A percentile compares a stretch with the other conserved stretches of the same genome.
These are phyloP conservation scores for Sylvietta virens DNA, from an alignment of 2,113 vertebrate genomes.

Conservation along the genomic window DNA sequence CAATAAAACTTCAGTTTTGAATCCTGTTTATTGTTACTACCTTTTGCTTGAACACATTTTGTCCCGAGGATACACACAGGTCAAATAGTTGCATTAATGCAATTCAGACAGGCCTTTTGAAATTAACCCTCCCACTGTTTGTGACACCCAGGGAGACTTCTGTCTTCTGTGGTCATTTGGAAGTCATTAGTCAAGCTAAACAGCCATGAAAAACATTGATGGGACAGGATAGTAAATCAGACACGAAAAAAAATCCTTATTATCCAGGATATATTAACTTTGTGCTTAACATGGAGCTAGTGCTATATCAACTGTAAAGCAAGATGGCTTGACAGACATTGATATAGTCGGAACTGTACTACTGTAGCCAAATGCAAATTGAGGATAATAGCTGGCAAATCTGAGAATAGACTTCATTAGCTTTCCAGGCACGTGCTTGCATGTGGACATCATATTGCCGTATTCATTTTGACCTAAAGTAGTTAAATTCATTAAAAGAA, in stretches of 20 bases:
- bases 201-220: constrained; percentile 65
- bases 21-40: neutral
- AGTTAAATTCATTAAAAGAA: neutral
- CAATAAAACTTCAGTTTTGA: neutral
- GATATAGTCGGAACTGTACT: constrained; percentile 32
- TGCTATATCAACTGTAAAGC: constrained; percentile 37
- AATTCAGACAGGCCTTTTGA: constrained; percentile 61
- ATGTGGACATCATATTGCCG: neutral
- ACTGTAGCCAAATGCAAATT: constrained; percentile 33
- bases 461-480: neutral
- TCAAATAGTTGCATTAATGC: constrained; percentile 70
- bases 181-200: constrained; percentile 72
- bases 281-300: constrained; percentile 20
- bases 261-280: constrained; percentile 31
- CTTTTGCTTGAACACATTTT: neutral
- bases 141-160: constrained; percentile 38
- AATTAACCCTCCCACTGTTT: constrained; percentile 33
- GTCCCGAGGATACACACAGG: constrained; percentile 30
- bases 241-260: constrained; percentile 31
- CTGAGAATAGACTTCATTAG: constrained; percentile 17
- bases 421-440: neutral
- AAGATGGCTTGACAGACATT: constrained; percentile 47
- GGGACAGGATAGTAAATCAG: constrained; percentile 57
- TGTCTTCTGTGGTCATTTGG: constrained; percentile 61
- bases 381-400: constrained; percentile 46